Base-by-base conservation (phyloP, 2,888 invertebrate genomes). In the Sylvicola fuscatus region DNA sequence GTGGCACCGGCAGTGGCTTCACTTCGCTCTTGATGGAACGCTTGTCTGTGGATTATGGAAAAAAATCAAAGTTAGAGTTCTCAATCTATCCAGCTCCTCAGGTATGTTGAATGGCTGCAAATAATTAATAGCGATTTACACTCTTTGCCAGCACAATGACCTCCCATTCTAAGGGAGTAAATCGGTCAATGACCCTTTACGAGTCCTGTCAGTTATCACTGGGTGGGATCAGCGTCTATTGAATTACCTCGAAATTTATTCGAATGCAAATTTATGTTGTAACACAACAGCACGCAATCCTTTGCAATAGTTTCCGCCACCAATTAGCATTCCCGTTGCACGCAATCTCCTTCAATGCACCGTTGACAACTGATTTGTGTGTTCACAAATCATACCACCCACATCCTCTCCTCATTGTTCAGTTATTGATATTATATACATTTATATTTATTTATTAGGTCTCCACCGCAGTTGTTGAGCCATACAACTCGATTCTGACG, bases 1-100 rank as follows among this genome's bases (percentile, higher is more conserved):
- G 75, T 42, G 89, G 89, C 44, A 90, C 86, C 44, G 90, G 87
- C 35, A 87, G 83, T 27, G 92, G 92, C 14, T 92, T 92, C 61
- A 86, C 87, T 1, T 87, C 89, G 3, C 66, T 92, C 43, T 65
- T 92, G 41, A 89, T 90, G 89, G 87, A 92, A 60, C 68, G 83
- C 33, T 69, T 93, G 28, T 82, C 82, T 33, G 83, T 87, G 2
- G 87, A 89, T 59, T 92, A 89, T 58, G 87, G 89, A 43, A 90
- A 87, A 61, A 90, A 89, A 60, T 84, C 84, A 36, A 90, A 90
- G 54, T 66, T 90, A 15, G 87, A 87, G 58, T 92, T 93, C 59
- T 80, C 87, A 37, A 83, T 92, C 47, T 93, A 93, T 55, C 92
- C 92, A 7, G 90, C 92, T 8, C 92, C 92, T 5, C 86, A 86